Evolutionary conservation across 2,113 vertebrate genomes (phyloP).

Genomic region (Empidonax traillii): DNA sequence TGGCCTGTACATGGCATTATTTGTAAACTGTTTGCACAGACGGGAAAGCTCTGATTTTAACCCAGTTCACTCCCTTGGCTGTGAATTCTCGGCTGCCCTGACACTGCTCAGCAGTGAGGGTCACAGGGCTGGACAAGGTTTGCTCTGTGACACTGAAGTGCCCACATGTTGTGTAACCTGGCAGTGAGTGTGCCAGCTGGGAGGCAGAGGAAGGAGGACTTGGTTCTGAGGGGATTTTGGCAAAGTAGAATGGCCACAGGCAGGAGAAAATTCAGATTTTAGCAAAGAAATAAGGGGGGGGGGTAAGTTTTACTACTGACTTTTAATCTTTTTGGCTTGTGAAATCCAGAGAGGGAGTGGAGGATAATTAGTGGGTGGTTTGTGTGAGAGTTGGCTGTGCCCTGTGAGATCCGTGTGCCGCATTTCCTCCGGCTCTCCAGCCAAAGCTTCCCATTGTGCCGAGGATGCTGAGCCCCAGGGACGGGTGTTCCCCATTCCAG

Average conservation of each 20-base stretch:
- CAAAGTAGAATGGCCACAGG: not conserved
- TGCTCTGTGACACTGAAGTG: not conserved
- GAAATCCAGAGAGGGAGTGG: not conserved
- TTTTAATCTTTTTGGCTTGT: constrained; percentile 21
- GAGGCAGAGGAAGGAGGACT: constrained; percentile 14
- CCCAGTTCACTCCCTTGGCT: not conserved
- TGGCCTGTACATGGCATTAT: not conserved
- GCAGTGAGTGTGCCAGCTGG: not conserved
- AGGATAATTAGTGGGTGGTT: not conserved
- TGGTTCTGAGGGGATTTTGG: not conserved
- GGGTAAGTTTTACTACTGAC: not conserved
- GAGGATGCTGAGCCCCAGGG: not conserved
- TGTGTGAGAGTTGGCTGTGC: not conserved
- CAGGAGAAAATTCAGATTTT: not conserved
- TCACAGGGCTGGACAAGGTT: not conserved
- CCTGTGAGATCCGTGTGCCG: not conserved
- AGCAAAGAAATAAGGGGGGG: not conserved
- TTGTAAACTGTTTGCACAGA: not conserved
- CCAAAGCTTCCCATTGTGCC: not conserved
- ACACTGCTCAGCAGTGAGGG: not conserved
- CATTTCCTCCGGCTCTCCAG: not conserved
- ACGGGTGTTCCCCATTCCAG: not conserved
- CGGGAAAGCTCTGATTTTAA: not conserved
- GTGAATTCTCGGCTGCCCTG: not conserved
- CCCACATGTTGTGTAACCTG: not conserved